Evolutionary conservation across 1,140 invertebrate genomes (phyloP).

Genomic region (Contarinia nasturtii): DNA sequence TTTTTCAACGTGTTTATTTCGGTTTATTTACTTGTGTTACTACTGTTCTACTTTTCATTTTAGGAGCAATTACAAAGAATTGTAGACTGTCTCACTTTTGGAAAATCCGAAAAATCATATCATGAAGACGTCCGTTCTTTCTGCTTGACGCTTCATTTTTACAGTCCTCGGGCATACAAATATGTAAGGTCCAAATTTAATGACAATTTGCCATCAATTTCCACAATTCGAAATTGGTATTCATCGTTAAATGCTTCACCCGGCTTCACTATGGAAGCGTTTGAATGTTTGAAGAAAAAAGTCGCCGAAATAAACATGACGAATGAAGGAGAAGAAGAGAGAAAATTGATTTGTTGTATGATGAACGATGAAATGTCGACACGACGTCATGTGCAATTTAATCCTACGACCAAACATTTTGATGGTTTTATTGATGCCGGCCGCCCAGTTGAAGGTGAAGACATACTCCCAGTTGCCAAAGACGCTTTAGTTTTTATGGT

Average conservation of each 20-base stretch:
- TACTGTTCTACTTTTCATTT: no score
- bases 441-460: not conserved
- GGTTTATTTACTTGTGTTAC: no score
- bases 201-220: constrained; percentile 13
- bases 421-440: not conserved
- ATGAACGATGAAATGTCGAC: not conserved
- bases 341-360: no score
- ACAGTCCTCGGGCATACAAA: constrained; percentile 16
- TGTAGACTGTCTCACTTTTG: not conserved
- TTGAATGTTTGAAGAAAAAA: not conserved
- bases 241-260: not conserved
- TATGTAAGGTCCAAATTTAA: constrained; percentile 17
- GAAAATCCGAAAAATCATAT: not conserved
- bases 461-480: not conserved
- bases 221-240: constrained; percentile 18
- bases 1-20: no score
- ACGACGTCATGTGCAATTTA: not conserved
- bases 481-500: constrained; percentile 7
- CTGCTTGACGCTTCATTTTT: constrained; percentile 19
- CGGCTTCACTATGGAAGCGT: not conserved
- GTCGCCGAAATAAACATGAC: not conserved
- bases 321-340: no score
- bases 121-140: constrained; percentile 9
- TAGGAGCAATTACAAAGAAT: no score
- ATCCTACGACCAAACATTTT: not conserved